Evolutionary conservation across 2,888 invertebrate species (phyloP).

Genomic region (Cantharis rufa): DNA sequence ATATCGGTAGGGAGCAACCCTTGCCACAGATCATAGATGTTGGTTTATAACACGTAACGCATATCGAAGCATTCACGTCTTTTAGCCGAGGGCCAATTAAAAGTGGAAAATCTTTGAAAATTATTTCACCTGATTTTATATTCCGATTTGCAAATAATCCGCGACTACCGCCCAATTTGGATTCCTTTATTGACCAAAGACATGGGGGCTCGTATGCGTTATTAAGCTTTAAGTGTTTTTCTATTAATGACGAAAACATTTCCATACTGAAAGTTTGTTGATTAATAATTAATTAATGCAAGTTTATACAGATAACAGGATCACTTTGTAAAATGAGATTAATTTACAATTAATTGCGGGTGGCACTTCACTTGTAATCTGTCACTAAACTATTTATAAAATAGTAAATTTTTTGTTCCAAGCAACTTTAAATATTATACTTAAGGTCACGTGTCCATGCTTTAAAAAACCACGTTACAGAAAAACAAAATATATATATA

Average conservation of each 20-base stretch:
- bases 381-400: background rate
- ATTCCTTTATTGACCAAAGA: conserved; percentile 66
- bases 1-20: conserved; percentile 72
- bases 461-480: background rate
- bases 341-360: background rate
- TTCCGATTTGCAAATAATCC: conserved; percentile 72
- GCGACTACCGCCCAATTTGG: conserved; percentile 65
- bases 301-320: background rate
- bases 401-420: background rate
- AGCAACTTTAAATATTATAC: background rate
- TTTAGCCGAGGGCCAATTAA: conserved; percentile 70
- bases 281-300: background rate
- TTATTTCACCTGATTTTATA: conserved; percentile 68
- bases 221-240: conserved; percentile 6
- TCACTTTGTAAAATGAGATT: background rate
- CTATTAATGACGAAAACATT: background rate
- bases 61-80: conserved; percentile 61
- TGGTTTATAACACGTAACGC: conserved; percentile 67
- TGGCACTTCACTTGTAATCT: background rate
- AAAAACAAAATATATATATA: background rate
- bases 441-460: background rate
- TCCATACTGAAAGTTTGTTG: background rate
- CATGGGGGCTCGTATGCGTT: conserved; percentile 37
- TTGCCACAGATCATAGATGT: conserved; percentile 60
- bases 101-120: conserved; percentile 73